phyloP scores from a whole-genome alignment of 2,888 invertebrate species.

The Mimumesa dahlbomi region DNA sequence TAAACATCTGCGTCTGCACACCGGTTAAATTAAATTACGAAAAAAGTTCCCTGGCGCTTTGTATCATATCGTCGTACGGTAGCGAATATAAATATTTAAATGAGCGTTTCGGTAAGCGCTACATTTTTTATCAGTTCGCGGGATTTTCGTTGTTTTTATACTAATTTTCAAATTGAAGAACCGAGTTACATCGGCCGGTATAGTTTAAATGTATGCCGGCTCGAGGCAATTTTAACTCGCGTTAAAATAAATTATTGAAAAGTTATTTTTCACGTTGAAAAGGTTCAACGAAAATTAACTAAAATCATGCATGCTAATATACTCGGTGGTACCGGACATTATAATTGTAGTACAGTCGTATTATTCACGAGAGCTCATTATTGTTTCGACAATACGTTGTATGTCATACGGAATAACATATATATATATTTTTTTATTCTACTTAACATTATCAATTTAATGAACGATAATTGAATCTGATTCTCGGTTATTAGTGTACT shows the following conservation, averaged over 20 bases:
- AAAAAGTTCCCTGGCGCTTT: background rate
- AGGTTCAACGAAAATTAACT: background rate
- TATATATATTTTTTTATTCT: too few species aligned
- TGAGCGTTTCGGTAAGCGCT: constrained; percentile 2
- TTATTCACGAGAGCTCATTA: too few species aligned
- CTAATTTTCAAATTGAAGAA: background rate
- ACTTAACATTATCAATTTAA: background rate
- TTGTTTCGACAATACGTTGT: too few species aligned
- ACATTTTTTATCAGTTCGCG: background rate
- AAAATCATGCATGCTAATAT: too few species aligned
- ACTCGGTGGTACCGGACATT: too few species aligned
- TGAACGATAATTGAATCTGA: background rate
- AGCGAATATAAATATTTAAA: constrained; percentile 1
- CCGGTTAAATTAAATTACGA: constrained; percentile 2
- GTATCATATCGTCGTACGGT: too few species aligned
- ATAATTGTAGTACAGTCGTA: too few species aligned
- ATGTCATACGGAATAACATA: too few species aligned
- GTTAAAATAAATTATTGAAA: background rate
- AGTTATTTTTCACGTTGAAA: background rate
- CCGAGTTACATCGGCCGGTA: too few species aligned
- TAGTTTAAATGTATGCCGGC: background rate
- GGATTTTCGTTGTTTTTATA: background rate
- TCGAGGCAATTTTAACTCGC: background rate
- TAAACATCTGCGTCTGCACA: background rate
- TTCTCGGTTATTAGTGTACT: background rate